Conservation (phyloP, 2,113 vertebrate species). For the Pseudonaja textilis region DNA sequence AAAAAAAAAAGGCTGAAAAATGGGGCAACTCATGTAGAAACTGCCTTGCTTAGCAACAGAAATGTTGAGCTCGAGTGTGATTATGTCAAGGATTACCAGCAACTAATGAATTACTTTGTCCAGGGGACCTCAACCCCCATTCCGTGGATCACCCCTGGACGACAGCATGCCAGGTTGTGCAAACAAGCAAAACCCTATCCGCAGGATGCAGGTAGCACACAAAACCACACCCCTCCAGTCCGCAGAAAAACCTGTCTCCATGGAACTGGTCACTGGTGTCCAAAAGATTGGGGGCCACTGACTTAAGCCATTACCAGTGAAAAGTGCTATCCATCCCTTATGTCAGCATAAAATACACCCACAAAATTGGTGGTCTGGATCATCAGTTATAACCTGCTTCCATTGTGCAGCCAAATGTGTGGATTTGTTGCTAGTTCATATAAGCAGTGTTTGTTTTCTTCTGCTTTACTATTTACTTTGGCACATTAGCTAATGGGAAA, state of each 20-base stretch:
- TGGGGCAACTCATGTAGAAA: background rate
- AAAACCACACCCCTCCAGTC: no score
- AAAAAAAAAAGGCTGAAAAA: background rate
- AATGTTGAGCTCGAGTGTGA: background rate
- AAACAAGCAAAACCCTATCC: no score
- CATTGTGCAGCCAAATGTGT: background rate
- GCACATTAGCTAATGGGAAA: background rate
- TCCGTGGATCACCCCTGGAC: no score
- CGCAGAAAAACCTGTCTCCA: no score
- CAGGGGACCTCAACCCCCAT: no score
- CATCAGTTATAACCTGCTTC: background rate
- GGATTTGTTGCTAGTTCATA: background rate
- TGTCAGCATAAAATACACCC: background rate
- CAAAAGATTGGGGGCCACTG: background rate
- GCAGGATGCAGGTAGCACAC: no score
- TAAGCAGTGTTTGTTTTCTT: background rate
- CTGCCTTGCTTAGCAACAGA: background rate
- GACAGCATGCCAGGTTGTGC: no score
- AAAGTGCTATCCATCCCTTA: background rate
- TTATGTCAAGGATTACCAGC: background rate
- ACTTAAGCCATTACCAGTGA: background rate
- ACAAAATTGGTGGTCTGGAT: background rate
- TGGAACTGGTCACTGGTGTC: no score
- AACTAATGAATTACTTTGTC: background rate
- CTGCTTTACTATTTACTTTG: background rate